Conservation (phyloP, 2,113 vertebrate genomes). For the Leptosomus discolor region DNA sequence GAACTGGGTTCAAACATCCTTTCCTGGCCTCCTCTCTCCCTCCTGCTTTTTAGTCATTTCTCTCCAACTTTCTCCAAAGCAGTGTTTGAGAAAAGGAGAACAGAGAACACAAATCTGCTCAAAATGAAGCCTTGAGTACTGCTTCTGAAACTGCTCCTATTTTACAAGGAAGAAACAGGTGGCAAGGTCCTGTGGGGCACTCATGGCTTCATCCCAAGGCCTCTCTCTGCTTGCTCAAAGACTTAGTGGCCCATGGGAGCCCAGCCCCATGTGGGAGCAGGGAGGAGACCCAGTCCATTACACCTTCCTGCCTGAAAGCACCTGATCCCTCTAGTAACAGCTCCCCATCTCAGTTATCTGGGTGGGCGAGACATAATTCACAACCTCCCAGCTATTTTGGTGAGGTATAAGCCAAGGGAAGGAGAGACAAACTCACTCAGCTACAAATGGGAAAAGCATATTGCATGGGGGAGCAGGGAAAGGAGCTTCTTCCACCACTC, state of each 20-base stretch:
- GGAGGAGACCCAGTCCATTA: background rate
- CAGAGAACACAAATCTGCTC: background rate
- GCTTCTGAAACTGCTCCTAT: background rate
- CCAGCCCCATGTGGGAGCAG: background rate
- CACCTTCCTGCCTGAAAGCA: background rate
- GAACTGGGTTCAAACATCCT: background rate
- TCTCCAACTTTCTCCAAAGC: background rate
- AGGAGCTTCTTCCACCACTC: background rate
- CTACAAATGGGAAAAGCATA: background rate
- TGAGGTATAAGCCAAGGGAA: background rate
- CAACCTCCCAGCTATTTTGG: background rate
- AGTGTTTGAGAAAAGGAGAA: background rate
- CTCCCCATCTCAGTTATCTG: background rate
- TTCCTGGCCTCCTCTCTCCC: background rate
- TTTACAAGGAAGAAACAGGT: background rate
- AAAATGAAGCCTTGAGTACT: background rate
- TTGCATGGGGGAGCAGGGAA: background rate
- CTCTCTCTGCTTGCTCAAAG: background rate
- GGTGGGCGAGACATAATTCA: background rate
- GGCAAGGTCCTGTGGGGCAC: accelerated
- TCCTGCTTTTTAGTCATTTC: background rate
- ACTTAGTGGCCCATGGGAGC: background rate
- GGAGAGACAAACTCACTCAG: background rate
- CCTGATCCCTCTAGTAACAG: background rate
- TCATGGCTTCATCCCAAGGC: background rate